Evolutionary conservation across 2,888 invertebrate genomes (phyloP), one percentile per base, ranked within the genome.

Genomic region (Microplitis manilae): DNA sequence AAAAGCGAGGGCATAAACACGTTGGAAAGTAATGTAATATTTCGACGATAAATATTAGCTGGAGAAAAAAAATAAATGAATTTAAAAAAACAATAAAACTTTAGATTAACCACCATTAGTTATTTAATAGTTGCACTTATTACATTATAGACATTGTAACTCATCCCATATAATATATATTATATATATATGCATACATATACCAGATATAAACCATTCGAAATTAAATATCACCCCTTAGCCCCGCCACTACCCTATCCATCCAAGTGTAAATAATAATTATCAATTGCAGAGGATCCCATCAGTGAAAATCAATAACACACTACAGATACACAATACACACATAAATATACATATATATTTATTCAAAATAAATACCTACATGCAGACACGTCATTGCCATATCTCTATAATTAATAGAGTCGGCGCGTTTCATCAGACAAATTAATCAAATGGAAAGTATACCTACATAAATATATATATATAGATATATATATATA

Each of bases 231-330:
- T 77, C 79, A 68, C 41, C 69, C 50, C 50, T 50, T 50, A 50
- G 9, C 50, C 50, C 13, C 50, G 50, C 50, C 50, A 50, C 50
- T 50, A 50, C 50, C 50, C 50, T 50, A 50, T 50, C 50, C 50
- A 50, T 62, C 62, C 76, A 79, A 80, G 68, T 81, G 81, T 81
- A 80, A 79, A 81, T 81, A 79, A 81, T 81, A 81, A 80, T 75
- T 75, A 76, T 73, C 71, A 71, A 71, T 39, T n/a, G 38, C 62
- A 40, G 20, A 62, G 39, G 20, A 62, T 40, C 15, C 38, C 39
- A 71, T 62, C 30, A 67, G 38, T n/a, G 6, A 67, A 38, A 67
- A 13, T 67, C 5, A 67, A 69, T 38, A 39, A 62, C 30, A 30
- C 30, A 17, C 30, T 30, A 30, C 30, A 30, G 30, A 30, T 2